Evolutionary conservation across 2,113 vertebrate genomes (phyloP), one percentile per base, ranked within the genome.

Genomic region (Lipophrys pholis): DNA sequence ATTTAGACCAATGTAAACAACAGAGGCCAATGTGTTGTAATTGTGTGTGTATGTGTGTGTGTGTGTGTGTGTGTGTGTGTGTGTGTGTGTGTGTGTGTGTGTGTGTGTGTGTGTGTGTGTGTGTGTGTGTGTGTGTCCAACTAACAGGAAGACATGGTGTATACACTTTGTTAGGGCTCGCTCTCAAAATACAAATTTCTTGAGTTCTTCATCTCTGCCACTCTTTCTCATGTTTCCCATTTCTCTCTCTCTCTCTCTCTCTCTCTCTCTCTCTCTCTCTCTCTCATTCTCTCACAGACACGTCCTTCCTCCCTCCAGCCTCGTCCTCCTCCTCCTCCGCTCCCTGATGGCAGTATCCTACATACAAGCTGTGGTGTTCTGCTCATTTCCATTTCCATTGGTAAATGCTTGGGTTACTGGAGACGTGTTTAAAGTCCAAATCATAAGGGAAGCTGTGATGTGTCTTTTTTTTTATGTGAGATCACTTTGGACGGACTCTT

Each of bases 291-390:
- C 21, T 30, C 21, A 11, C 45, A 51, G 51, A 51, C 9, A 30
- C 21, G 21, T 30, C 41, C 39, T 50, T 14, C 36, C 17, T 41
- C n/a, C 1, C 38, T 67, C 6, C 55, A 10, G 53, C 11, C 15
- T 57, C 39, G 3, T 42, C 43, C 3, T 42, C 43, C 57, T 78
- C 78, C 65, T 59, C 71, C 68, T 57, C 81, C n/a, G 53, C 49
- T 80, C 58, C 62, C 52, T 68, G 72, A 81, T 75, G 67, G 70
- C 53, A 43, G 36, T 81, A 72, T 75, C 71, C 62, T 78, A 68
- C 74, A 78, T 54, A 78, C 78, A 81, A 68, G 61, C 78, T 71
- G 65, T 70, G 78, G 15, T 62, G 60, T 68, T 64, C 16, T 69
- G 59, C 52, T 81, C 17, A 42, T 71, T 78, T 63, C 11, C 55